A percentile compares a stretch with the other conserved stretches of the same genome.
Evolutionary conservation across 2,113 vertebrate species (phyloP).

Genomic region (Myanophis thanlyinensis): DNA sequence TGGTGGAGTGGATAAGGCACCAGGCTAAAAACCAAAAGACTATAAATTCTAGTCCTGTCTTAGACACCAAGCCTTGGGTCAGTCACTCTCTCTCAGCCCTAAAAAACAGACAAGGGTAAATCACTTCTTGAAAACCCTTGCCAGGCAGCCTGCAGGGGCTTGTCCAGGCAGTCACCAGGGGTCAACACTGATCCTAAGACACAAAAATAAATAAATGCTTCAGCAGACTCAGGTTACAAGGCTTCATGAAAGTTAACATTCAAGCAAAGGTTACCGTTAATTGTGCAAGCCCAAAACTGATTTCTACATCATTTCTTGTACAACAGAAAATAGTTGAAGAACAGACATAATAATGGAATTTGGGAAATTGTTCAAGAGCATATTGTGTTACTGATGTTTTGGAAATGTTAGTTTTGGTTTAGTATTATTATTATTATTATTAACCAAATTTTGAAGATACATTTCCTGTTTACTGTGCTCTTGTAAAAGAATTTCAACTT

Average conservation of each 20-base stretch:
- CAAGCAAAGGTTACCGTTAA: background rate
- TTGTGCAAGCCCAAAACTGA: background rate
- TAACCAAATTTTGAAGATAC: background rate
- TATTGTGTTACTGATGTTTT: background rate
- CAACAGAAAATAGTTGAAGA: background rate
- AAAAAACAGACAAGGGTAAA: background rate
- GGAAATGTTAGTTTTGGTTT: background rate
- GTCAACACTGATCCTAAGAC: background rate
- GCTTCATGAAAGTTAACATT: background rate
- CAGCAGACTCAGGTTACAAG: background rate
- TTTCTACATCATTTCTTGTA: background rate
- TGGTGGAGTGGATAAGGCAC: background rate
- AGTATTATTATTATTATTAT: background rate
- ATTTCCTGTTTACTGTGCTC: background rate
- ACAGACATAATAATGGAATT: background rate
- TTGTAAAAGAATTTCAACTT: fast-evolving
- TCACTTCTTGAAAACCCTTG: background rate
- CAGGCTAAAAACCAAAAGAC: background rate
- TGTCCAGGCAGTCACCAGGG: background rate
- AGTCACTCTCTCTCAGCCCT: background rate
- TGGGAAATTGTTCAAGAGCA: background rate
- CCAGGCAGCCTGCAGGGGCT: background rate
- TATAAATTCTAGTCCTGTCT: background rate
- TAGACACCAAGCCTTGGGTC: background rate
- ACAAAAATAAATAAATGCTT: background rate